Evolutionary conservation across 30 jellyfish, hydroid and myxozoan genomes (phyloP), one percentile per base, ranked within the genome.

Genomic region (Nemopilema nomurai): DNA sequence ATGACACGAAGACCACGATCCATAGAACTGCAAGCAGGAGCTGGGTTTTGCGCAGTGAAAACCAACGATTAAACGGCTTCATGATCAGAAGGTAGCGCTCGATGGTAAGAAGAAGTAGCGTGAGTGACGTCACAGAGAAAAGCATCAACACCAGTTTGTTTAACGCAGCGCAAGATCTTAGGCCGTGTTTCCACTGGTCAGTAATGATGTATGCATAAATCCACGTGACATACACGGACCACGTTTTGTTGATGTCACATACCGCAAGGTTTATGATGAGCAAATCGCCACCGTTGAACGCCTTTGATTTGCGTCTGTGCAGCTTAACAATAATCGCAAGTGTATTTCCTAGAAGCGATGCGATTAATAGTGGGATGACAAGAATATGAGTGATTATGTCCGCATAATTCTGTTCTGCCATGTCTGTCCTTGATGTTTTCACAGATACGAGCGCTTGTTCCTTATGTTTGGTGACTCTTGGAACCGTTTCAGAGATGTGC

Each of bases 281-380:
- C 71, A 83, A 32, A 32, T 83, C 92, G 17, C 92, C 92, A 30
- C 92, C 62, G 80, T 83, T 83, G 86, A 83, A 83, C 17, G 69
- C 16, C 57, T 25, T 30, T 69, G 19, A 20, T 62, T 83, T 83
- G 4, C 73, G 72, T n/a, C 92, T 72, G 17, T 83, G 79, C 52
- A 83, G 65, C 26, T 83, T 83, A 51, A 83, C 92, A 18, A 71
- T 29, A 16, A 83, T 51, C 51, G 62, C 70, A 16, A 83, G 63
- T 23, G 63, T 64, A 32, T 83, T 83, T 62, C 92, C 92, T 16
- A 83, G 30, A 1, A 83, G 17, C 0, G 92, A 83, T 20, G 83
- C 64, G 9, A 83, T 41, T 9, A 83, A 32, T 29, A 83, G 74
- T 1, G 92, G 92, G 4, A 67, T 28, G 25, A 72, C 33, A 1